Evolutionary conservation across 2,797 vertebrate genomes (phyloP).

Genomic region (Lacerta bilineata): DNA sequence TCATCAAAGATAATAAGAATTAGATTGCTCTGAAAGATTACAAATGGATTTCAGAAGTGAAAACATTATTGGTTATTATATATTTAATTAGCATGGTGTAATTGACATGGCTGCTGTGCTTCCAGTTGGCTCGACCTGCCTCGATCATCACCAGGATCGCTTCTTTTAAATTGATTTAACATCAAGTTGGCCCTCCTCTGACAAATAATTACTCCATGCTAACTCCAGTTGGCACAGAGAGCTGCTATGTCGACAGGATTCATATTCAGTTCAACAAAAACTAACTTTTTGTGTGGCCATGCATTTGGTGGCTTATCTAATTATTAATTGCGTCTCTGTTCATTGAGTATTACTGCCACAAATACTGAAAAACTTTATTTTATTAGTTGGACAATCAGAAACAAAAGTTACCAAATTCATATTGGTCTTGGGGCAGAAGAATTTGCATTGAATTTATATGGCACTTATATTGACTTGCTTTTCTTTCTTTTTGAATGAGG

Average conservation of each 20-base stretch:
- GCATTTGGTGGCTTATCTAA: neutral
- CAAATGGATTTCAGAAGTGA: constrained; percentile 5
- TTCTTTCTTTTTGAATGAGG: neutral
- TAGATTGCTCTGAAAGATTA: neutral
- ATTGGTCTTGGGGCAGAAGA: neutral
- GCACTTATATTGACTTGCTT: neutral
- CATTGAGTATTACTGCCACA: neutral
- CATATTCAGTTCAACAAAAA: neutral
- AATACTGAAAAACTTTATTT: neutral
- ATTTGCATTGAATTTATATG: neutral
- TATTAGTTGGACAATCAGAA: neutral
- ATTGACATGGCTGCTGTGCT: neutral
- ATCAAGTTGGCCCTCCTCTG: neutral
- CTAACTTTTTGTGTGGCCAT: neutral
- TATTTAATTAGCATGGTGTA: neutral
- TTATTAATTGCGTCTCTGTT: neutral
- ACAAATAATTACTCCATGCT: neutral
- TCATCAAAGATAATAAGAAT: constrained; percentile 5
- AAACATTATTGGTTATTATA: neutral
- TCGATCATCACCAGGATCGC: neutral
- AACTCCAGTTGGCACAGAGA: neutral
- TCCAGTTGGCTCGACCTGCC: neutral
- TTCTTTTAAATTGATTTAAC: neutral
- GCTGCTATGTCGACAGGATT: neutral
- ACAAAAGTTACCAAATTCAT: neutral